Percentiles rank a stretch among this genome's conserved stretches.
Conservation (phyloP, 2,113 vertebrate species). For the Cervus canadensis region DNA sequence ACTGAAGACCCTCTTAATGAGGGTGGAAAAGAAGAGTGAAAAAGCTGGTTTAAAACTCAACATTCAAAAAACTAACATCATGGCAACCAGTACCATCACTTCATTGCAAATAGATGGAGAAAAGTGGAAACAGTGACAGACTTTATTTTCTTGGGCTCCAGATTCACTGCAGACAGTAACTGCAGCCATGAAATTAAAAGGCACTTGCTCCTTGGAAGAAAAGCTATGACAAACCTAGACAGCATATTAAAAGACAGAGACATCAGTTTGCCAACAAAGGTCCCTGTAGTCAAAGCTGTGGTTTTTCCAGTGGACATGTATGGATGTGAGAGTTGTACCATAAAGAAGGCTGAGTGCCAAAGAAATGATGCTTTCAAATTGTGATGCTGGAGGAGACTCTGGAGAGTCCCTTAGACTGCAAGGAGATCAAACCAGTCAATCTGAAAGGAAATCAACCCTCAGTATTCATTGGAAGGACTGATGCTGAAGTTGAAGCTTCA, state of each 20-base stretch:
- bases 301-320: not conserved
- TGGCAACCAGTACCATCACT: not conserved
- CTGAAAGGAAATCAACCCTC: not conserved
- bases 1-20: not conserved
- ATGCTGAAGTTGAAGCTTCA: not conserved
- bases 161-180: not conserved
- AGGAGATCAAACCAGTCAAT: not conserved
- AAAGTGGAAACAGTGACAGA: not conserved
- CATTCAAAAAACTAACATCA: not conserved
- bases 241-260: not conserved
- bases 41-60: not conserved
- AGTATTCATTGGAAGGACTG: not conserved
- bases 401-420: not conserved
- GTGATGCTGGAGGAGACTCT: not conserved
- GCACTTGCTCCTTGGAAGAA: not conserved
- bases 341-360: not conserved
- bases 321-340: not conserved
- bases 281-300: not conserved
- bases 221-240: not conserved
- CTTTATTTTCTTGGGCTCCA: not conserved
- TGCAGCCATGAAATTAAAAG: not conserved
- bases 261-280: not conserved
- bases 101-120: not conserved
- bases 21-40: not conserved
- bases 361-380: not conserved